Percentiles rank a stretch among this genome's conserved stretches.
These are phyloP conservation scores for Arctia plantaginis DNA, from an alignment of 2,888 invertebrate genomes.

Conservation along the genomic window DNA sequence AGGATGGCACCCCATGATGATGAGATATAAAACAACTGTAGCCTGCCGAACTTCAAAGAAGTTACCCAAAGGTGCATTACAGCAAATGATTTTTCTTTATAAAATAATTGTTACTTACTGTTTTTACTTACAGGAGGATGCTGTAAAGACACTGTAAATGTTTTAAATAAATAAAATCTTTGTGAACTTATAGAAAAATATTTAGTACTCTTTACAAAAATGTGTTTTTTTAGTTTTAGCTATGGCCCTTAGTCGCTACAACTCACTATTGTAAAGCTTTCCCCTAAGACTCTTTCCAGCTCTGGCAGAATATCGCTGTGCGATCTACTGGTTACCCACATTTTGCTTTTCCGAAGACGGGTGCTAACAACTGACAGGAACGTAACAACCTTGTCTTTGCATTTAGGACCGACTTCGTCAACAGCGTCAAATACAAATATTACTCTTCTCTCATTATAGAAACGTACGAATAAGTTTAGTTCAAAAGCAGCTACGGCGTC, in stretches of 20 bases:
- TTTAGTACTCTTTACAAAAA: no score
- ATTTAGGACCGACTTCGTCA: slow-evolving; percentile 24
- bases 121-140: no score
- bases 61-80: no score
- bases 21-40: no score
- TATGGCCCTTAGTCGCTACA: slow-evolving; percentile 7
- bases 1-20: no score
- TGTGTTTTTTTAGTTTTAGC: no score
- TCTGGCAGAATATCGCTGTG: slow-evolving; percentile 28
- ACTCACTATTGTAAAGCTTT: slow-evolving; percentile 18
- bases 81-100: no score
- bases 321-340: slow-evolving; percentile 41
- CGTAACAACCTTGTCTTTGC: slow-evolving; percentile 2
- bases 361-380: slow-evolving; percentile 8
- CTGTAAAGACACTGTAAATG: no score
- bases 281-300: slow-evolving; percentile 30
- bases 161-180: no score
- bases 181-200: no score
- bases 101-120: no score
- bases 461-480: slow-evolving; percentile 16
- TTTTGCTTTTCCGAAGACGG: slow-evolving; percentile 9
- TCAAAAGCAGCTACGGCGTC: slow-evolving; percentile 4
- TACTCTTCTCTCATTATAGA: slow-evolving; percentile 17
- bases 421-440: slow-evolving; percentile 22
- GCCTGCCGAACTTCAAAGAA: no score